phyloP scores from a whole-genome alignment of 2,113 vertebrate species.

The Columba livia region DNA sequence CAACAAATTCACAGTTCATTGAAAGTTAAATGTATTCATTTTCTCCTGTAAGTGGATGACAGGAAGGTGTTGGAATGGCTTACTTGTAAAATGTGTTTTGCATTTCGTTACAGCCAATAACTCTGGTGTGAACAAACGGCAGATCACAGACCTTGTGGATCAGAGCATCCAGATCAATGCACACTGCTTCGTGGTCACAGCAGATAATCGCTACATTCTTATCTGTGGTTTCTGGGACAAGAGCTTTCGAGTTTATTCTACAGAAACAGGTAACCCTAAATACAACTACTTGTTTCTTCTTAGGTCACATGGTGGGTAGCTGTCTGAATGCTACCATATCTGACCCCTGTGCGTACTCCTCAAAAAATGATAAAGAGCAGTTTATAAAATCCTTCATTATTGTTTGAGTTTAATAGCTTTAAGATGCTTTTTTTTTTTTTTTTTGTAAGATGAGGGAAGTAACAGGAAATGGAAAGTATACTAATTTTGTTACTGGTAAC shows the following conservation, averaged over 20 bases:
- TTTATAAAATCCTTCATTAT: background rate
- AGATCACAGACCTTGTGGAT: conserved; percentile 99
- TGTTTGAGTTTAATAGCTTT: background rate
- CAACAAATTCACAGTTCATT: conserved; percentile 59
- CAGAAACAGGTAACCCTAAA: conserved; percentile 89
- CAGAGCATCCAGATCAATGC: conserved; percentile 98
- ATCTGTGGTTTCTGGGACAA: conserved; percentile 99
- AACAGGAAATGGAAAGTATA: background rate
- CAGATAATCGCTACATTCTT: conserved; percentile 98
- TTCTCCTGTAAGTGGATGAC: conserved; percentile 36
- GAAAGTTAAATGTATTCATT: conserved; percentile 58
- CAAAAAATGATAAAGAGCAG: background rate
- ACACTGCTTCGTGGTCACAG: conserved; percentile 98
- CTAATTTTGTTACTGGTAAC: background rate
- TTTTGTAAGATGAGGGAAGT: background rate
- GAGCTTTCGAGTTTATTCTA: conserved; percentile 97
- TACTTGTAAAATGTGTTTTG: conserved; percentile 46
- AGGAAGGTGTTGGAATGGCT: conserved; percentile 42
- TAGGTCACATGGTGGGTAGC: background rate
- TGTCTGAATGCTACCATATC: background rate
- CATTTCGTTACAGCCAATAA: conserved; percentile 84
- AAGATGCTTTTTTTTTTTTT: background rate
- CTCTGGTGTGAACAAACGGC: conserved; percentile 92
- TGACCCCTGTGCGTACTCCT: background rate
- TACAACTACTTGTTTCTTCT: background rate